phyloP scores from a whole-genome alignment of 2,113 vertebrate genomes.

The Zootoca vivipara region DNA sequence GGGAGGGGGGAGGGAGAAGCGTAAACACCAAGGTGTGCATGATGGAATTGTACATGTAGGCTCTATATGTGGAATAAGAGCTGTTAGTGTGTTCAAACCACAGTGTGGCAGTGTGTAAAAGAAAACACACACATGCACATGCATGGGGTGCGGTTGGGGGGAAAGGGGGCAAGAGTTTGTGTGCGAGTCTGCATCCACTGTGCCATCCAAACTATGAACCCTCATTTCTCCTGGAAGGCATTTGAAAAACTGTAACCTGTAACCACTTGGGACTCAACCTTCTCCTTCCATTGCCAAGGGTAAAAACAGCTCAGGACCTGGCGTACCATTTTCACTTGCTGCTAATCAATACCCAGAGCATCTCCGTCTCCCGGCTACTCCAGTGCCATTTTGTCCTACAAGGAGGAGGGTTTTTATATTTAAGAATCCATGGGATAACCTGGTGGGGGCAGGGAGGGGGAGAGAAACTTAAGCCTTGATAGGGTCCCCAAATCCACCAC shows the following conservation, averaged over 20 bases:
- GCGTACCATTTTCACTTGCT: slow-evolving; percentile 59
- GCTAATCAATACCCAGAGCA: slow-evolving; percentile 58
- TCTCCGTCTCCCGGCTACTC: slow-evolving; percentile 50
- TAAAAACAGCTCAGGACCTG: slow-evolving; percentile 56
- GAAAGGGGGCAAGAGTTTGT: slow-evolving; percentile 15
- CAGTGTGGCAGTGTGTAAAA: slow-evolving; percentile 12
- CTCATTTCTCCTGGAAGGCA: slow-evolving; percentile 68
- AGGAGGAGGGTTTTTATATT: slow-evolving; percentile 42
- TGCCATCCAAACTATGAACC: slow-evolving; percentile 60
- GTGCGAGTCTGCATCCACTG: slow-evolving; percentile 37
- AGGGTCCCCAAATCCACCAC: not conserved
- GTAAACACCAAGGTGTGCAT: slow-evolving; percentile 27
- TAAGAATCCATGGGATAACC: slow-evolving; percentile 25
- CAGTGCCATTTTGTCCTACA: slow-evolving; percentile 10
- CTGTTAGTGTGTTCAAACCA: not conserved
- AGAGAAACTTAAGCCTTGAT: slow-evolving; percentile 55
- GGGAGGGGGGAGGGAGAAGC: slow-evolving; percentile 8
- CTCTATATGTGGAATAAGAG: not conserved
- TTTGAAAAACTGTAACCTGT: slow-evolving; percentile 67
- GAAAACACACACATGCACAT: not conserved
- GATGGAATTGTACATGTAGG: not conserved
- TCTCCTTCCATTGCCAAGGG: slow-evolving; percentile 52
- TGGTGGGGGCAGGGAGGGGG: not conserved
- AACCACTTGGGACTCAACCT: slow-evolving; percentile 70
- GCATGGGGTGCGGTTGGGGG: slow-evolving; percentile 9